These are phyloP conservation scores for Synergus japonicus DNA, from an alignment of 2,888 invertebrate species.

Conservation along the genomic window DNA sequence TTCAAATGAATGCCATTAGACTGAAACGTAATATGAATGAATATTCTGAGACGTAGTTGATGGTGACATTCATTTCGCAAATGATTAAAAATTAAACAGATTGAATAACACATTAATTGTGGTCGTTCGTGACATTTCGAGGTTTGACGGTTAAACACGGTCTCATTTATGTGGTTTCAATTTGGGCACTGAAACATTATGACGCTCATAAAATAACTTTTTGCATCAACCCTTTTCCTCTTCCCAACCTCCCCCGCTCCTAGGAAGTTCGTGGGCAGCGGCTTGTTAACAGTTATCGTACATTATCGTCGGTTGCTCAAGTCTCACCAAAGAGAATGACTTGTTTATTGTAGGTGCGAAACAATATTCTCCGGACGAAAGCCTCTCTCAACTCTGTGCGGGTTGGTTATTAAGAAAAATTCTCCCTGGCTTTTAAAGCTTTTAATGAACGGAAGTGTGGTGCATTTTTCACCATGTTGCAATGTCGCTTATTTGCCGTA, in stretches of 20 bases:
- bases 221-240: neutral
- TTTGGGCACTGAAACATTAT: conserved; percentile 2
- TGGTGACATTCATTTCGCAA: neutral
- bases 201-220: neutral
- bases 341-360: conserved; percentile 57
- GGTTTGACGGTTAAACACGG: neutral
- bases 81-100: too few relatives aligned
- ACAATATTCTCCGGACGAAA: conserved; percentile 50
- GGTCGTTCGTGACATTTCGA: neutral
- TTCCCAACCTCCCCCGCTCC: neutral
- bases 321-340: conserved; percentile 31
- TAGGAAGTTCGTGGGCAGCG: conserved; percentile 28
- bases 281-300: conserved; percentile 53
- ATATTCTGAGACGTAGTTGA: neutral
- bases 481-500: neutral
- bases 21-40: neutral
- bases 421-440: conserved; percentile 5
- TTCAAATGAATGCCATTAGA: neutral
- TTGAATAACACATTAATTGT: too few relatives aligned
- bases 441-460: neutral
- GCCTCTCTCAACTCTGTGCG: neutral
- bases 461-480: neutral
- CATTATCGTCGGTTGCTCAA: conserved; percentile 47
- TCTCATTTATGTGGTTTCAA: neutral
- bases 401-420: conserved; percentile 3